Base-by-base conservation (phyloP, 2,888 invertebrate genomes). In the Rosalia funebris region DNA sequence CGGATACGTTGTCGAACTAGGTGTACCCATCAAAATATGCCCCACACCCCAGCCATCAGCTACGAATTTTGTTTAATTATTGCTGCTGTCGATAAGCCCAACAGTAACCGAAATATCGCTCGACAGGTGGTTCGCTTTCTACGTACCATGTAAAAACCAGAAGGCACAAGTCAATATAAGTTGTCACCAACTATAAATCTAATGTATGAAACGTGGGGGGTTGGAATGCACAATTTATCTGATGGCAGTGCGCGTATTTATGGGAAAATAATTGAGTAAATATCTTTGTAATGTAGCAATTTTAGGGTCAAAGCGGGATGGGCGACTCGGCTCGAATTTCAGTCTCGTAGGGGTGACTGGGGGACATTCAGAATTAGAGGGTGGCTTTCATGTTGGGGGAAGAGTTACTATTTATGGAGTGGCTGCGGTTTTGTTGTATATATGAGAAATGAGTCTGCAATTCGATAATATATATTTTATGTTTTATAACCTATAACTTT, bases 191-290 rank as follows among this genome's bases (percentile, higher is more conserved):
- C 34, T 20, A 42, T 53, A 53, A 53, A 53, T 53, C 53, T 53
- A 53, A 34, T 42, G 15, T 20, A 50, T 39, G 44, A 14, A 37
- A 31, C 41, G 41, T 16, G 32, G 52, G 52, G 58, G 58, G 44
- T 45, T 31, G 52, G 44, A 52, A 42, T 31, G 36, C 15, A 32
- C 44, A 52, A 58, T 58, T 58, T 58, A 52, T 58, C 52, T 32
- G 58, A 34, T 52, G 58, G 52, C 37, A 32, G 42, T 50, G 50
- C 20, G 34, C n/a, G 34, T 34, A 50, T 57, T 58, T 58, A 58
- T 58, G 50, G 58, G 44, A 58, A 58, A 42, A 58, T 58, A 58
- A 58, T 58, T 58, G 58, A 58, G 58, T 58, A 58, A 58, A 58
- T 44, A 58, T 58, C 52, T 58, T 45, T 25, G 34, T 58, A 19